These are phyloP conservation scores for Drosophila nannoptera DNA, from an alignment of 1,140 invertebrate species.

Conservation along the genomic window DNA sequence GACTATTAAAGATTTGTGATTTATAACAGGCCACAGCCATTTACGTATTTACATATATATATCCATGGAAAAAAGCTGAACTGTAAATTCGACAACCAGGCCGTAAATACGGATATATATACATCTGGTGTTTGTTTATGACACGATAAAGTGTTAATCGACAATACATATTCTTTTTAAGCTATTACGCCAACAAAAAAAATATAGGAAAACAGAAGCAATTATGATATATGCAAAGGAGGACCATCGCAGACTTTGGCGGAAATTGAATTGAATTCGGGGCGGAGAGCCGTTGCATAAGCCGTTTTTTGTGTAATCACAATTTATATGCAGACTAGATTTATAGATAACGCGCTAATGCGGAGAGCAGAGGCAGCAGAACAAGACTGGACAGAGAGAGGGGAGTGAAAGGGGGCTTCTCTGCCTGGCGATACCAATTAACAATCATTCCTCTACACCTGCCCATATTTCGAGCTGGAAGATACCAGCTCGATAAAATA, in stretches of 20 bases:
- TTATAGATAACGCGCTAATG: not conserved
- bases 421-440: too few relatives aligned
- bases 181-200: not conserved
- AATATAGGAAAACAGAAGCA: not conserved
- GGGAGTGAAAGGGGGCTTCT: too few relatives aligned
- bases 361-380: too few relatives aligned
- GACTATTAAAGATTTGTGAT: conserved; percentile 62
- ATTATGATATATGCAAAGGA: conserved; percentile 5
- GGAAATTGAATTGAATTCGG: conserved; percentile 5
- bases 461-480: not conserved
- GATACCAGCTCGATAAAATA: not conserved
- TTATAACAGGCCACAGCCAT: conserved; percentile 45
- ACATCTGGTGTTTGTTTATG: conserved; percentile 1
- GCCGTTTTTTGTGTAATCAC: not conserved
- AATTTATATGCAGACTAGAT: not conserved
- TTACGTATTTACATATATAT: not conserved
- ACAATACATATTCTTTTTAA: conserved; percentile 9
- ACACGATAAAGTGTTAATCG: conserved; percentile 20
- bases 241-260: not conserved
- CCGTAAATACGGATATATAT: conserved; percentile 4
- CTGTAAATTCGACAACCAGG: conserved; percentile 14
- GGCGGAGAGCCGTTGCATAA: not conserved
- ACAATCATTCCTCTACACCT: not conserved
- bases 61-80: not conserved
- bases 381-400: too few relatives aligned